These are phyloP conservation scores for Morus bassanus DNA, from an alignment of 2,797 vertebrate species.

Conservation along the genomic window DNA sequence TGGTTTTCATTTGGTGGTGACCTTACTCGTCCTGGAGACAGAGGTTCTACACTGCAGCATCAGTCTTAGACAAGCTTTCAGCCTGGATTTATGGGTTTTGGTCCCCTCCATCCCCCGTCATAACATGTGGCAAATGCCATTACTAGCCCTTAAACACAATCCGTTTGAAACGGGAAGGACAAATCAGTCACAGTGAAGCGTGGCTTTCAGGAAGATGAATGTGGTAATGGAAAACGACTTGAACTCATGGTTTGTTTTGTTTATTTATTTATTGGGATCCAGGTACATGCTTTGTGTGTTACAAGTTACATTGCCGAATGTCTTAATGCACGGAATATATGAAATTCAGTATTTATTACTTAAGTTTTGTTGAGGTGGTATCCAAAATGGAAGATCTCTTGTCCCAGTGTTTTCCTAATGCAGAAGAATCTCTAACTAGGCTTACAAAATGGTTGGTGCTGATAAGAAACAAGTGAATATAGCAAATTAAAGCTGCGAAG, in stretches of 20 bases:
- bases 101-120: not conserved
- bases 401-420: not conserved
- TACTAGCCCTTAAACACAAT: not conserved
- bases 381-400: not conserved
- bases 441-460: not conserved
- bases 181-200: not conserved
- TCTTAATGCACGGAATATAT: not conserved
- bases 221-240: not conserved
- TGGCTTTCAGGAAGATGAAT: slow-evolving; percentile 1
- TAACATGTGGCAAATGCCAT: not conserved
- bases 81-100: not conserved
- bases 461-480: not conserved
- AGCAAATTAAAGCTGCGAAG: not conserved
- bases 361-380: not conserved
- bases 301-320: not conserved
- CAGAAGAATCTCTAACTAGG: not conserved
- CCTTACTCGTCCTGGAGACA: not conserved
- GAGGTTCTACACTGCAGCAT: not conserved
- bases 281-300: not conserved
- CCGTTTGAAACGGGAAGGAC: not conserved
- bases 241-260: not conserved
- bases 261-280: not conserved
- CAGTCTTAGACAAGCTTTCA: slow-evolving; percentile 14
- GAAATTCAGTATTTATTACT: not conserved
- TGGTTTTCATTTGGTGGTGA: slow-evolving; percentile 15